Base-by-base conservation (phyloP, 2,888 invertebrate species). In the Theretra japonica region DNA sequence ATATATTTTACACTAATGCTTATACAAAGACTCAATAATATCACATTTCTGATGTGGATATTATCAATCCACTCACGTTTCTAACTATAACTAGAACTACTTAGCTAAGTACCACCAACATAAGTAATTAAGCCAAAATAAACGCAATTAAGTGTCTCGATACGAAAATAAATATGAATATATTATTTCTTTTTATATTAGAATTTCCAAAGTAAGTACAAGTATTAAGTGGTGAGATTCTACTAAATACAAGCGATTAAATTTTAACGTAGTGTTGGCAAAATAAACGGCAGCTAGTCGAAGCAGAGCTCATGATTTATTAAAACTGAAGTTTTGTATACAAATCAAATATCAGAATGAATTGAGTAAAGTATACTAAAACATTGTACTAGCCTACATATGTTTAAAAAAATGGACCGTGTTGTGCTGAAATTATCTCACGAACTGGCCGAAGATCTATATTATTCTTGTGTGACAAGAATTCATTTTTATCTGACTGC, bases 31-130 rank as follows among this genome's bases (percentile, higher is more conserved):
- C 94, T 94, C 93, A 94, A 95, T 95, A 96, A 96, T 96, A 96
- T 96, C 96, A 96, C 96, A 96, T 96, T 95, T 96, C 95, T 96
- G 90, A 96, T 96, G 96, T 95, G 96, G 96, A 96, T 96, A 96
- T 96, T 96, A 95, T 94, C 76, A 90, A 93, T 92, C 94, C 93
- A 93, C 92, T 86, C 80, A 88, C 79, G 75, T 79, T 76, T 73
- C 77, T 81, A 82, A 76, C 73, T 59, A 60, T 50, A 50, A 75
- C 81, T 80, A 68, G 77, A 41, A 59, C 81, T 83, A 81, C 78
- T 80, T 77, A 69, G 30, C 82, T 85, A 86, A 86, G 86, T 86
- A 87, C 84, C 83, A 82, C 76, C 78, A 76, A 80, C 62, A 71
- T 70, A 71, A 70, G 28, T 33, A 71, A 80, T 74, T 75, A 77